These are phyloP conservation scores for Rhagophthalmus giganteus DNA, from an alignment of 2,888 invertebrate genomes.

Conservation along the genomic window DNA sequence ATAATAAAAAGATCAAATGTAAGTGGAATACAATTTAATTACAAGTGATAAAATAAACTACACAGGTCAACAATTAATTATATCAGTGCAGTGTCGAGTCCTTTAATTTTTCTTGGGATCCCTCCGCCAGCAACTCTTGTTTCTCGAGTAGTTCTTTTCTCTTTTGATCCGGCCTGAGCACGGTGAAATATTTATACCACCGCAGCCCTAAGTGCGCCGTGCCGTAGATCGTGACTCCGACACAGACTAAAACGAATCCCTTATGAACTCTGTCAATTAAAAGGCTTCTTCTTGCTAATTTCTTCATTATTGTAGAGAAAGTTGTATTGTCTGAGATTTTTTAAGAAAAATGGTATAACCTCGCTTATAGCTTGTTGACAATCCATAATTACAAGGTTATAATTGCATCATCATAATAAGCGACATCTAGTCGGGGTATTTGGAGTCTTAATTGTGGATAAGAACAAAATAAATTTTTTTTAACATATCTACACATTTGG, in stretches of 20 bases:
- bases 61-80: slow-evolving; percentile 30
- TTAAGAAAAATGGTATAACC: not conserved
- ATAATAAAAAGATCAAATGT: not conserved
- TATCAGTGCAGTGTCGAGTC: slow-evolving; percentile 47
- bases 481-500: no score
- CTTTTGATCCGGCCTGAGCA: slow-evolving; percentile 54
- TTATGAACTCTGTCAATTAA: slow-evolving; percentile 60
- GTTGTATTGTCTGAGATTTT: not conserved
- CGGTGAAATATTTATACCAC: slow-evolving; percentile 58
- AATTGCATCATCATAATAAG: no score
- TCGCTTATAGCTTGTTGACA: not conserved
- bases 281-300: slow-evolving; percentile 48
- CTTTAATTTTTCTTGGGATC: slow-evolving; percentile 47
- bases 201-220: slow-evolving; percentile 55
- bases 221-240: slow-evolving; percentile 61
- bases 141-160: slow-evolving; percentile 53
- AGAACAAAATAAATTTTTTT: no score
- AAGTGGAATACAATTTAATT: not conserved
- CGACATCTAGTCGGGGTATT: no score
- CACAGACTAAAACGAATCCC: slow-evolving; percentile 59
- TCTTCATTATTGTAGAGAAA: slow-evolving; percentile 50
- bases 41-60: slow-evolving; percentile 2
- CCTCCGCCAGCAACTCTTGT: slow-evolving; percentile 57
- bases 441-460: no score
- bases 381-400: no score